Percentiles rank a stretch among this genome's conserved stretches.
Conservation (phyloP, 2,888 invertebrate genomes). For the Diabrotica balteata region DNA sequence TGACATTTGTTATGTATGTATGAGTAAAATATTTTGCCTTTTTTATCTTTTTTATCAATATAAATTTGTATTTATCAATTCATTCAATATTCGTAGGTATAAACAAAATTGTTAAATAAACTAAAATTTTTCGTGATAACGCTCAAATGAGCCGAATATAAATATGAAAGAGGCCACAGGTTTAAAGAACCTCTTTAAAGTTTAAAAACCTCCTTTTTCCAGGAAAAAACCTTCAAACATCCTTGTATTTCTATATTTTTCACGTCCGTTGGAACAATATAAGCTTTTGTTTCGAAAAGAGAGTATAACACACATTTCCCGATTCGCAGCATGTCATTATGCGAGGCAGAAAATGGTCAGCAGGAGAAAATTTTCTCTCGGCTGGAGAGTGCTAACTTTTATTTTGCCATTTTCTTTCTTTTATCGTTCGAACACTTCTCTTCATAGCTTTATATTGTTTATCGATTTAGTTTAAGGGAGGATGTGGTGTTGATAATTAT, state of each 20-base stretch:
- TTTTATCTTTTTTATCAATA: no score
- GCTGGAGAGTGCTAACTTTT: conserved; percentile 47
- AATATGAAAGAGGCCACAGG: no score
- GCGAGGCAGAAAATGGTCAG: conserved; percentile 49
- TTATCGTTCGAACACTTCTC: conserved; percentile 21
- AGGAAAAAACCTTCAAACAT: neutral
- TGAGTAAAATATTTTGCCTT: no score
- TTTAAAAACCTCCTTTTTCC: no score
- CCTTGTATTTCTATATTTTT: conserved; percentile 2
- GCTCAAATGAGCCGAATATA: no score
- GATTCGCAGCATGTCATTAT: conserved; percentile 49
- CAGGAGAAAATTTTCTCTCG: conserved; percentile 47
- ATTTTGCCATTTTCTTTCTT: conserved; percentile 36
- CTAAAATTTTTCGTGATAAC: no score
- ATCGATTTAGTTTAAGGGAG: conserved; percentile 14
- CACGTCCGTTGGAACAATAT: conserved; percentile 12
- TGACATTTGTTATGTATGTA: no score
- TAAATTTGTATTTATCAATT: no score
- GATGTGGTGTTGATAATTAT: neutral
- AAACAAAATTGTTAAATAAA: no score
- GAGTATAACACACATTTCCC: conserved; percentile 34
- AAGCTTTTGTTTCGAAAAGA: conserved; percentile 17
- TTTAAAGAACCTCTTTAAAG: no score
- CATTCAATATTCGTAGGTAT: no score
- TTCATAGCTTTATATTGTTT: conserved; percentile 23